Base-by-base conservation (phyloP, 2,888 invertebrate species). In the Metalampra italica region DNA sequence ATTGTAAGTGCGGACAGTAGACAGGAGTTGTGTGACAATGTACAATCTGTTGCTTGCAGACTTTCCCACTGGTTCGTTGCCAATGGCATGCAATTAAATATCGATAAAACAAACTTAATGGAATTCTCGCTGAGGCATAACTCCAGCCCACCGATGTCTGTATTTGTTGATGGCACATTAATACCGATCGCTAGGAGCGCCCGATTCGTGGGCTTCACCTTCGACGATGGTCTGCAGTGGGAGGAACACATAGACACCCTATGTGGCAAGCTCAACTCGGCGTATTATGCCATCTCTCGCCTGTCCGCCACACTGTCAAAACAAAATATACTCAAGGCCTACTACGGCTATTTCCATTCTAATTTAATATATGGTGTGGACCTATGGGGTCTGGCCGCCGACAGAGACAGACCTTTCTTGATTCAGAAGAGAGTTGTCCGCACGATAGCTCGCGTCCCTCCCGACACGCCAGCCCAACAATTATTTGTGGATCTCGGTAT, bases 271-370 rank as follows among this genome's bases (percentile, higher is more conserved):
- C 36, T 36, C 0, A 45, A 45, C 15, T 49, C 49, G 0, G 49
- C 49, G 1, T 41, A 45, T 29, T 49, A 44, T 30, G 44, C 34
- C n/a, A 43, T 49, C 9, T 9, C 48, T 9, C 44, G 48, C 3
- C 40, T 44, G 9, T 4, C 39, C 1, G 22, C 12, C 1, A 44
- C 48, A 0, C 36, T 49, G 13, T 45, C 45, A 2, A 9, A 5
- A 7, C 13, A 7, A 7, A 45, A 45, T 9, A 11, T 45, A 29
- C 9, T 43, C 7, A 42, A 13, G 1, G 32, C 37, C 9, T 45
- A 49, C n/a, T 41, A 39, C n/a, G 41, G 45, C 1, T 49, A 49
- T 9, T 49, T 49, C 9, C 45, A 45, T n/a, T 32, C 49, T 2
- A 14, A 40, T 11, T 40, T 40, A 9, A 32, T 34, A 3, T 39